Base-by-base conservation (phyloP, 1,140 invertebrate species). In the Euglossa dilemma region DNA sequence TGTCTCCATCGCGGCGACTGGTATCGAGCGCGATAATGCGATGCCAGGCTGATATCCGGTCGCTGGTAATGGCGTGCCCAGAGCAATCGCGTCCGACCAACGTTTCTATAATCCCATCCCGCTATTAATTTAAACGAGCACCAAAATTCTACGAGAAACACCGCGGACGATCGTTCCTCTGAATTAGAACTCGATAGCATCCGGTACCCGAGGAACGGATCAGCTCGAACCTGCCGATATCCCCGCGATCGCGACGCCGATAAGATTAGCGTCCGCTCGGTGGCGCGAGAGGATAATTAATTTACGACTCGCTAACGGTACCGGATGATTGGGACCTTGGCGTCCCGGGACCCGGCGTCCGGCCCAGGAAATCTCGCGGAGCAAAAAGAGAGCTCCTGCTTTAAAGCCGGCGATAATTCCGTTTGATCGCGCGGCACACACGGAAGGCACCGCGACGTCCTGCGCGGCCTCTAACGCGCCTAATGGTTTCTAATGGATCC, bases 401-500 rank as follows among this genome's bases (percentile, higher is more conserved):
- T 74, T 61, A 61, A 73, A 72, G 47, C 23, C 56, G 54, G 28
- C 54, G 75, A 87, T 87, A 85, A 83, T 88, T 83, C 86, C 61
- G 67, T 80, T 88, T 85, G 75, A 70, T 73, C 59, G 43, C 52
- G 18, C 20, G 71, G 47, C 47, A 36, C 47, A 36, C 52, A 36
- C 36, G 50, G 18, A 72, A 50, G 54, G 25, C 23, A 47, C 71
- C 61, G 63, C 25, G 43, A 63, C 25, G 59, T 52, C 16, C 9
- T 0, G 16, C 66, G 75, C 57, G 84, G 47, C 56, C 45, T 73
- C 23, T 56, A 59, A 79, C 71, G 64, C 28, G 75, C 56, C 63
- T 88, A 85, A 88, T 85, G 84, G 59, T 87, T 85, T 69, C 79
- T 92, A 91, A 91, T 90, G 85, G 86, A 85, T 78, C 75, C 52